Conservation (phyloP, 2,797 vertebrate genomes). For the Oreochromis grahami region DNA sequence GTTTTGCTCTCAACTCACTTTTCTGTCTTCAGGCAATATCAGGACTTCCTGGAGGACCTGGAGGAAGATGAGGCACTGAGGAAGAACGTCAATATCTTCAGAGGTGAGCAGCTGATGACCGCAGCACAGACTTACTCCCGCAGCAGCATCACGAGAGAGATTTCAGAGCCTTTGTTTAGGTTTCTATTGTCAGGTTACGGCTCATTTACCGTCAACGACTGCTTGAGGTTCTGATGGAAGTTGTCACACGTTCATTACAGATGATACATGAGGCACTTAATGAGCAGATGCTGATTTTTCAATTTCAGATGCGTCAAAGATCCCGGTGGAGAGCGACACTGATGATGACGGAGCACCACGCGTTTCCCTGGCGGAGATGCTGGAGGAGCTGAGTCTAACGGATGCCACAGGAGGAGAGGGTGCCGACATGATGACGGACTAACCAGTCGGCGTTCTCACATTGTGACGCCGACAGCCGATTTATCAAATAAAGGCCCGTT, state of each 20-base stretch:
- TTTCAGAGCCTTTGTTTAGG: background rate
- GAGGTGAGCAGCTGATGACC: slow-evolving; percentile 76
- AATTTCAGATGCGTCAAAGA: slow-evolving; percentile 77
- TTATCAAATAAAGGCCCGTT: background rate
- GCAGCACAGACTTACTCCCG: background rate
- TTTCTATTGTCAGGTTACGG: background rate
- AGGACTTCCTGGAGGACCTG: slow-evolving; percentile 97
- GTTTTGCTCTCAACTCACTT: background rate
- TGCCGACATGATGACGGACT: slow-evolving; percentile 88
- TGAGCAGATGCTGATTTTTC: background rate
- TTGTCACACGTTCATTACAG: background rate
- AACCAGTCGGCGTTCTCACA: background rate
- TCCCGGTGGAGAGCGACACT: slow-evolving; percentile 91
- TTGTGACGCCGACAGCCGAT: background rate
- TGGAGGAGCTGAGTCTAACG: slow-evolving; percentile 90
- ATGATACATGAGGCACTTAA: background rate
- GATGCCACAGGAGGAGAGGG: slow-evolving; percentile 93
- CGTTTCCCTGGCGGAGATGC: slow-evolving; percentile 93
- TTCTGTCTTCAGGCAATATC: slow-evolving; percentile 85
- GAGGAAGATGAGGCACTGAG: slow-evolving; percentile 94
- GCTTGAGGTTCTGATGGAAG: background rate
- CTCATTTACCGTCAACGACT: background rate
- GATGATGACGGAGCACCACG: slow-evolving; percentile 91
- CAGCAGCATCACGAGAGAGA: background rate
- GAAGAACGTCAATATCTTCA: slow-evolving; percentile 96